Evolutionary conservation across 2,113 vertebrate species (phyloP).

Genomic region (Megaceryle maxima): DNA sequence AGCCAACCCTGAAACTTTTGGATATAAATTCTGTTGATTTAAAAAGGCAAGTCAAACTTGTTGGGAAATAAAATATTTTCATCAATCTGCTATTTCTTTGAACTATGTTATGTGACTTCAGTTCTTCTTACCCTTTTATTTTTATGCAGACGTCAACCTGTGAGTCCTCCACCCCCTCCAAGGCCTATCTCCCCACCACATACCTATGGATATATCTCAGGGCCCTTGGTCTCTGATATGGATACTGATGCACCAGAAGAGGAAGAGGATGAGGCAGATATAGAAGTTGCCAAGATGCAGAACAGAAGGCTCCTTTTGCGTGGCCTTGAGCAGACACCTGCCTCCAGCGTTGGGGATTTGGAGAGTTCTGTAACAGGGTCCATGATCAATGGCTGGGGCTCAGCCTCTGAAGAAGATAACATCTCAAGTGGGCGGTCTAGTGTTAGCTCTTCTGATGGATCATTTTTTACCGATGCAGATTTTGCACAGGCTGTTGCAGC

Average conservation of each 20-base stretch:
- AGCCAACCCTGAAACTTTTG: neutral
- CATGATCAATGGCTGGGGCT: slow-evolving; percentile 99
- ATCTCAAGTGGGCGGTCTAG: slow-evolving; percentile 96
- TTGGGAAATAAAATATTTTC: neutral
- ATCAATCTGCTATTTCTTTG: neutral
- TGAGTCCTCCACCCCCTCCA: slow-evolving; percentile 92
- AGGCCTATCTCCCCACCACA: slow-evolving; percentile 92
- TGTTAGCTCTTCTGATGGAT: slow-evolving; percentile 96
- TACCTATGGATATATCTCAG: slow-evolving; percentile 95
- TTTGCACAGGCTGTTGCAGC: slow-evolving; percentile 97
- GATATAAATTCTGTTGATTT: neutral
- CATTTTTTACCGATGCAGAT: slow-evolving; percentile 97
- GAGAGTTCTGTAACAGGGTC: slow-evolving; percentile 99
- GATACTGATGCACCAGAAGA: slow-evolving; percentile 92
- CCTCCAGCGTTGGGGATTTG: slow-evolving; percentile 94
- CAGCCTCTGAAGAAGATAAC: slow-evolving; percentile 96
- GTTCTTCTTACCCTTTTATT: slow-evolving; percentile 5
- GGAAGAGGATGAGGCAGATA: slow-evolving; percentile 87
- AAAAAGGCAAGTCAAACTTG: neutral
- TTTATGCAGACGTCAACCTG: slow-evolving; percentile 82
- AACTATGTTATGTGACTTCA: neutral
- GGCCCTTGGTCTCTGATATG: slow-evolving; percentile 89
- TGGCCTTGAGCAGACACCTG: slow-evolving; percentile 95
- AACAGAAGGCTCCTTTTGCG: slow-evolving; percentile 87
- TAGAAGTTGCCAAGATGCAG: slow-evolving; percentile 92